Conservation (phyloP, 2,797 vertebrate species). For the Brachymystax lenok region DNA sequence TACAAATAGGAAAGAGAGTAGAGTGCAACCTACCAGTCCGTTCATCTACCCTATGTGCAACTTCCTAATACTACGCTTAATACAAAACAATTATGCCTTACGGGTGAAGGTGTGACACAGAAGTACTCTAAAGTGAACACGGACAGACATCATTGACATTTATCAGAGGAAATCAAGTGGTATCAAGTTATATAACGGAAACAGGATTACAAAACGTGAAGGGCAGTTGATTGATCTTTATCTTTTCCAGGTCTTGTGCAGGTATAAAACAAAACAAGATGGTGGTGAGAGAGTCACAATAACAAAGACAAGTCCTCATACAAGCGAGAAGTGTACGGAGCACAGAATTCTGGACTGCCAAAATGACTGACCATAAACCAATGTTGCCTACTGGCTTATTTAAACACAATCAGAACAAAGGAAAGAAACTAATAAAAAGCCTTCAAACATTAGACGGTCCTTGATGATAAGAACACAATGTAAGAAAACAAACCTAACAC, state of each 20-base stretch:
- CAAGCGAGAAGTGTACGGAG: slow-evolving; percentile 41
- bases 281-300: slow-evolving; percentile 56
- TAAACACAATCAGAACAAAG: slow-evolving; percentile 37
- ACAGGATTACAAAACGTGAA: slow-evolving; percentile 41
- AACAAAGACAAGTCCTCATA: slow-evolving; percentile 13
- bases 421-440: slow-evolving; percentile 13
- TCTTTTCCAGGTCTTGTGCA: slow-evolving; percentile 72
- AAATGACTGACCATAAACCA: slow-evolving; percentile 55
- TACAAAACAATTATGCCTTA: slow-evolving; percentile 62
- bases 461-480: slow-evolving; percentile 53
- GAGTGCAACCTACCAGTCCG: slow-evolving; percentile 52
- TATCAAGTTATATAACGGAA: slow-evolving; percentile 38
- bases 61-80: slow-evolving; percentile 60
- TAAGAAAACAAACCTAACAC: slow-evolving; percentile 42
- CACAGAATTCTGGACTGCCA: slow-evolving; percentile 58
- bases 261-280: slow-evolving; percentile 67
- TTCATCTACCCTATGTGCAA: slow-evolving; percentile 69
- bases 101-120: slow-evolving; percentile 43
- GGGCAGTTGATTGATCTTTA: slow-evolving; percentile 64
- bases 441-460: slow-evolving; percentile 30
- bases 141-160: slow-evolving; percentile 52
- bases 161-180: slow-evolving; percentile 35
- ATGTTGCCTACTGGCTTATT: slow-evolving; percentile 59
- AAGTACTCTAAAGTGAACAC: slow-evolving; percentile 42
- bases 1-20: slow-evolving; percentile 39